A percentile compares a stretch with the other conserved stretches of the same genome.
Conservation (phyloP, 2,797 vertebrate species). For the Molossus alvarezi region DNA sequence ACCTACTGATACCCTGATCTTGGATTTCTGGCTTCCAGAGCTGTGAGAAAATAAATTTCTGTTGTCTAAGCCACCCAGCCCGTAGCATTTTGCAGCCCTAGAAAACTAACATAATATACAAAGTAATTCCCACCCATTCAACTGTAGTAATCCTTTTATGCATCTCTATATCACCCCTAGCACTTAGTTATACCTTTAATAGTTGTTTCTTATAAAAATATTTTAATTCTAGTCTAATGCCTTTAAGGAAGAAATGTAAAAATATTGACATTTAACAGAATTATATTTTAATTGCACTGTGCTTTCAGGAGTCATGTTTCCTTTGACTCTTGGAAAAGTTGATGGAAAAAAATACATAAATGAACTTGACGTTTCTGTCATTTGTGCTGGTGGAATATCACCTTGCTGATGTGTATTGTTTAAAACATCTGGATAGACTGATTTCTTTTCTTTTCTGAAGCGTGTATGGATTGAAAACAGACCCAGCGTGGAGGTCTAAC, state of each 20-base stretch:
- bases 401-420: conserved; percentile 49
- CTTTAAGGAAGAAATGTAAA: conserved; percentile 67
- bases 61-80: background rate
- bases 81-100: background rate
- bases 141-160: background rate
- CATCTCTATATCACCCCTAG: background rate
- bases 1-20: background rate
- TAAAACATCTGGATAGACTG: conserved; percentile 66
- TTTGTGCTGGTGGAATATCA: conserved; percentile 63
- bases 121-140: conserved; percentile 54
- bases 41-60: conserved; percentile 12
- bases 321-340: conserved; percentile 66
- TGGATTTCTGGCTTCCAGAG: background rate
- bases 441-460: conserved; percentile 53
- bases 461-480: conserved; percentile 58
- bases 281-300: conserved; percentile 60
- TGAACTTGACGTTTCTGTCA: conserved; percentile 35
- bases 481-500: background rate
- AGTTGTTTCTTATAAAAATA: conserved; percentile 65
- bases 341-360: conserved; percentile 57
- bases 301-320: conserved; percentile 61
- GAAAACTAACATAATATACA: background rate
- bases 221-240: conserved; percentile 64
- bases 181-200: conserved; percentile 50
- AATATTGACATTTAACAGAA: conserved; percentile 43